Evolutionary conservation across 1,140 invertebrate species (phyloP).

Genomic region (Brachionus paranguensis): DNA sequence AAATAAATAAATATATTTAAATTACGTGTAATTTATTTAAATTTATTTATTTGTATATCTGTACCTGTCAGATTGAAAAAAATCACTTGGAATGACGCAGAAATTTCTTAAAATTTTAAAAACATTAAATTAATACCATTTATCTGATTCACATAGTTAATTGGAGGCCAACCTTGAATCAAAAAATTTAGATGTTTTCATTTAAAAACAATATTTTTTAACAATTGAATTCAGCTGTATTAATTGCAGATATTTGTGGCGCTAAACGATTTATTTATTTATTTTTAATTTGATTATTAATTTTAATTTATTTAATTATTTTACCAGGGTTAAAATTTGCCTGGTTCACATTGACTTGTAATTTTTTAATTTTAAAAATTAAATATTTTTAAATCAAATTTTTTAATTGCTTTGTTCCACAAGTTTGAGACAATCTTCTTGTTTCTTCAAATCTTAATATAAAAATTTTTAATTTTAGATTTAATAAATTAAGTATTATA

Average conservation of each 20-base stretch:
- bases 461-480: not conserved
- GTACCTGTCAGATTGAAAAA: too few species aligned
- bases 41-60: too few species aligned
- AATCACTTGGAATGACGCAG: not conserved
- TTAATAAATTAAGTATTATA: too few species aligned
- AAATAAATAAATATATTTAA: too few species aligned
- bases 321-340: not conserved
- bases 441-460: too few species aligned
- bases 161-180: too few species aligned
- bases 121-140: not conserved
- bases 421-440: not conserved
- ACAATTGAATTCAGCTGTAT: too few species aligned
- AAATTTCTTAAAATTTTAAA: not conserved
- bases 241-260: not conserved
- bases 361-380: not conserved
- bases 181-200: too few species aligned
- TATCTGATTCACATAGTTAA: not conserved
- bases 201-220: too few species aligned
- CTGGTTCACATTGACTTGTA: not conserved
- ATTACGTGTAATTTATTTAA: too few species aligned
- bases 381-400: not conserved
- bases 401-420: not conserved
- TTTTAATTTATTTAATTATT: not conserved
- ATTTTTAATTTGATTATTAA: not conserved
- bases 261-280: not conserved